phyloP scores from a whole-genome alignment of 1,140 invertebrate species.

The Lamellibrachia luymesi region DNA sequence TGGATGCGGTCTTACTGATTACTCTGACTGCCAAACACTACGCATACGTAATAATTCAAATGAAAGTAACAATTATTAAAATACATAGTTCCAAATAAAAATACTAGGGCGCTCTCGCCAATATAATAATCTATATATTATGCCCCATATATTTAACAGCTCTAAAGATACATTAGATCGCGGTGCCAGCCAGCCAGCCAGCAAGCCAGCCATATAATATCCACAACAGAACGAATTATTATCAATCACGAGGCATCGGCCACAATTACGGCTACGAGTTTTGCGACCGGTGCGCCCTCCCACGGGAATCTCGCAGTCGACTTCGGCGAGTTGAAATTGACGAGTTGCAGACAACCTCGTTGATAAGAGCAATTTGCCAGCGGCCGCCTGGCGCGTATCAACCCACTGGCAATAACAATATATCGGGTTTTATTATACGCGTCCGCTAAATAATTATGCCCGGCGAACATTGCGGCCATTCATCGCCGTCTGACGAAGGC shows the following conservation, averaged over 20 bases:
- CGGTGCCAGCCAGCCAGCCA: neutral
- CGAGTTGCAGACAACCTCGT: neutral
- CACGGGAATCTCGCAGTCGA: neutral
- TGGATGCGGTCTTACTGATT: no score
- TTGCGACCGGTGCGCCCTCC: neutral
- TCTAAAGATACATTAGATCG: neutral
- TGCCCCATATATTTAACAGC: neutral
- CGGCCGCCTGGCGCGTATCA: neutral
- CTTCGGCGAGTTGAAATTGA: neutral
- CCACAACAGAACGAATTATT: neutral
- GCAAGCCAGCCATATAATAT: neutral
- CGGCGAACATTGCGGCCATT: neutral
- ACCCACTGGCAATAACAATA: neutral
- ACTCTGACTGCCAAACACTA: no score
- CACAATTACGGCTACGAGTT: neutral
- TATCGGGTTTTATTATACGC: conserved; percentile 5
- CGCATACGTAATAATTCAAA: no score
- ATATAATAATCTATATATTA: neutral
- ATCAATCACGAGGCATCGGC: neutral
- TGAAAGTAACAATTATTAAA: no score
- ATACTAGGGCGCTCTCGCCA: neutral
- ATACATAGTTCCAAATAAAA: no score
- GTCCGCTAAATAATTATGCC: neutral
- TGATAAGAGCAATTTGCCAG: neutral
- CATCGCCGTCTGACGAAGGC: neutral